Evolutionary conservation across 2,113 vertebrate genomes (phyloP), one percentile per base, ranked within the genome.

Genomic region (Actenoides lindsayi): DNA sequence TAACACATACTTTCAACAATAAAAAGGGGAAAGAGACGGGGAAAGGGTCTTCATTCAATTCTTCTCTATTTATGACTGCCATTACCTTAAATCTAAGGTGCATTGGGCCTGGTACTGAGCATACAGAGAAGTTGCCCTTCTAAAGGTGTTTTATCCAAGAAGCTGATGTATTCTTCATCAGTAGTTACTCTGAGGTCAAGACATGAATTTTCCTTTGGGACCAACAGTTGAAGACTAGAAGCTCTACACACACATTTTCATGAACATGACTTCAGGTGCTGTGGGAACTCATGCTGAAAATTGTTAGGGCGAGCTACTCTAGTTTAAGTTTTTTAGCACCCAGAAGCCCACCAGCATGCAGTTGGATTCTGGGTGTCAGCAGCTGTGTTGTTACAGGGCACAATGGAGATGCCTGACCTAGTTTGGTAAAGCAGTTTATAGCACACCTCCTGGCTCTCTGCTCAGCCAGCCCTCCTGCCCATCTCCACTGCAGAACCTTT

Each of bases 391-490:
- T 46, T 41, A 31, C n/a, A 67, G 44, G 21, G 44, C 30, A 50
- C 2, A 9, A 8, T 1, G 21, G 41, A 80, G 44, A 13, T 31
- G 31, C n/a, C 37, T 17, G 46, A 7, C 19, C 2, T 0, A 1
- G 16, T 39, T 39, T 56, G 71, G 5, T 24, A 46, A 67, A 18
- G 33, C 20, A 73, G 39, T 24, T 76, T 51, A 24, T n/a, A 48
- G 37, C 37, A 68, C 33, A 35, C 10, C 30, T 39, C 13, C 56
- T 28, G 2, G 16, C 15, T 59, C 39, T 83, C 41, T 57, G 54
- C 18, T 65, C 64, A 56, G 10, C 7, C 68, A 73, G 44, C 21
- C 63, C 20, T 69, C 25, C 35, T 19, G 35, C 17, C 21, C 57
- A 23, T 24, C 57, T 51, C 30, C 31, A 16, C 46, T 4, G 18